A percentile compares a stretch with the other conserved stretches of the same genome.
phyloP scores from a whole-genome alignment of 2,888 invertebrate genomes.

The Athetis lepigone region DNA sequence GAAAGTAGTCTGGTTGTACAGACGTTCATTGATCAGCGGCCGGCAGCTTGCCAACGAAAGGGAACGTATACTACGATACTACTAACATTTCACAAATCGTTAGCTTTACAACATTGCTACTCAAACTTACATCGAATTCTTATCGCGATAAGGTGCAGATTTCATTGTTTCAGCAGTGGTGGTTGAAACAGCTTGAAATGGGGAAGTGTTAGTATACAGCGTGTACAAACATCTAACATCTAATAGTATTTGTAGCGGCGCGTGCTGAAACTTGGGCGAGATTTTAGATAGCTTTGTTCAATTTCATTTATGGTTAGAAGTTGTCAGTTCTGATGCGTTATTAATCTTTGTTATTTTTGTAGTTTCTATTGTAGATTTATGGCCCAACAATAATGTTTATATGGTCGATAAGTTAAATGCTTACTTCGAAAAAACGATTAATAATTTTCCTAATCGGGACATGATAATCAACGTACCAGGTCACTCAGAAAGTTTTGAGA shows the following conservation, averaged over 20 bases:
- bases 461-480: too few species aligned
- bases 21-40: constrained; percentile 86
- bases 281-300: constrained; percentile 67
- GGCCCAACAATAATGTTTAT: constrained; percentile 1
- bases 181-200: constrained; percentile 28
- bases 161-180: constrained; percentile 21
- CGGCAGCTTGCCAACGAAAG: constrained; percentile 84
- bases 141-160: constrained; percentile 42
- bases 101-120: constrained; percentile 40
- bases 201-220: constrained; percentile 59
- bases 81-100: constrained; percentile 36
- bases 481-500: too few species aligned
- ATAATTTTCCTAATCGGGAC: neutral
- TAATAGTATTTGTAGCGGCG: constrained; percentile 73
- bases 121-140: constrained; percentile 39
- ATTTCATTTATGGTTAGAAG: constrained; percentile 45
- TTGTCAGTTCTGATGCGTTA: constrained; percentile 28
- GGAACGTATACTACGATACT: constrained; percentile 76
- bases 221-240: constrained; percentile 64
- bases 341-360: constrained; percentile 39
- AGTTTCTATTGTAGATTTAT: constrained; percentile 27
- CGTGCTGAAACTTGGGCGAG: constrained; percentile 69
- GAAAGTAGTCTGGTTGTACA: constrained; percentile 83
- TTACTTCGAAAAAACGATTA: neutral
- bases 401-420: neutral